phyloP scores from a whole-genome alignment of 2,888 invertebrate genomes.

The Drosophila greeni region DNA sequence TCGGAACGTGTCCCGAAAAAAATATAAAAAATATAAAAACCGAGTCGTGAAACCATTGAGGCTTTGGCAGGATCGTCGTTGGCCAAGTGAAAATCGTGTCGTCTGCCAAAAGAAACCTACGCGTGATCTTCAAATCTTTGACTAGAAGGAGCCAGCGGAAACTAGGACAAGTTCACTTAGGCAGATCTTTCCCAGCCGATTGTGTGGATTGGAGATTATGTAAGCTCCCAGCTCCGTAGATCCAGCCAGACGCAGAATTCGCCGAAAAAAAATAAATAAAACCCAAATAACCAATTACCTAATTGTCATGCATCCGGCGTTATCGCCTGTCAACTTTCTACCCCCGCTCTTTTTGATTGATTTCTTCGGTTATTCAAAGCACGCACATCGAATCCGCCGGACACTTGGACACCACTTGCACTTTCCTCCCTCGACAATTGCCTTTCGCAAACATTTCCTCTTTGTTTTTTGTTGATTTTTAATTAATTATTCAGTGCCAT shows the following conservation, averaged over 20 bases:
- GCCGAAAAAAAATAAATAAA: conserved; percentile 10
- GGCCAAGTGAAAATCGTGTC: conserved; percentile 49
- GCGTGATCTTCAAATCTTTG: conserved; percentile 25
- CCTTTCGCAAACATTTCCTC: conserved; percentile 37
- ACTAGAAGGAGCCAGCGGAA: conserved; percentile 3
- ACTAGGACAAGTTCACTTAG: conserved; percentile 28
- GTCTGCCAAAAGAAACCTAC: conserved; percentile 44
- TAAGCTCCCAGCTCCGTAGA: conserved; percentile 38
- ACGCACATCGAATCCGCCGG: conserved; percentile 43
- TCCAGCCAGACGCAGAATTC: conserved; percentile 24
- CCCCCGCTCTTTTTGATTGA: conserved; percentile 47
- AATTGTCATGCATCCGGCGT: conserved; percentile 47
- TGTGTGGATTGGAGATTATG: conserved; percentile 49
- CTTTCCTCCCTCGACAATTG: conserved; percentile 53
- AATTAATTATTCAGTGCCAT: conserved; percentile 61
- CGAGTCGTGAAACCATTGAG: conserved; percentile 3
- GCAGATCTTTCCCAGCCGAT: conserved; percentile 25
- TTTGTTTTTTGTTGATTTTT: conserved; percentile 19
- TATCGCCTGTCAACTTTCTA: conserved; percentile 60
- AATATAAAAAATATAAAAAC: conserved; percentile 17
- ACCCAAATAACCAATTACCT: conserved; percentile 16
- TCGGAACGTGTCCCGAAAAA: conserved; percentile 15
- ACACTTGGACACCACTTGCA: conserved; percentile 58
- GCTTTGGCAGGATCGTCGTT: conserved; percentile 32
- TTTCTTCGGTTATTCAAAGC: conserved; percentile 53